Percentiles rank a stretch among this genome's conserved stretches.
Conservation (phyloP, 92 coral and sea anemone species). For the Paragorgia papillata region DNA sequence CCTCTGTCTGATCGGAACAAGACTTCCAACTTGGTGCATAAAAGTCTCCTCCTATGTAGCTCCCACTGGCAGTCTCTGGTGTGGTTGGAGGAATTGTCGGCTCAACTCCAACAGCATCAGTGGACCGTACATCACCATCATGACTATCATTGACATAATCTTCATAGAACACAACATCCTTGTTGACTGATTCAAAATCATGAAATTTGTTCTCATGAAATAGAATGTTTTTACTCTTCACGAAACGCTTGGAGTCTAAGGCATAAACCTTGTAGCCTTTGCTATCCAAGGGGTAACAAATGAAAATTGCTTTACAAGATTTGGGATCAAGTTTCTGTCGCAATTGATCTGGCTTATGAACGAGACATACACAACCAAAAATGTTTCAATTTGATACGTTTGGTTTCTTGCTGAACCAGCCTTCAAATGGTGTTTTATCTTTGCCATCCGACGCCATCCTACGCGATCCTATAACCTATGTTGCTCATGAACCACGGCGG, state of each 20-base stretch:
- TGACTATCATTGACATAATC: conserved; percentile 27
- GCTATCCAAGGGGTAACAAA: conserved; percentile 53
- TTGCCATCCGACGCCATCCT: too few relatives aligned
- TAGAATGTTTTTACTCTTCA: conserved; percentile 39
- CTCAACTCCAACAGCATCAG: conserved; percentile 17
- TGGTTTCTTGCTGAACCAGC: conserved; percentile 54
- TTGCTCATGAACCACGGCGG: too few relatives aligned
- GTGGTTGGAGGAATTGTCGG: background rate
- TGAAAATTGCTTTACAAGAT: conserved; percentile 57
- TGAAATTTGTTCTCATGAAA: conserved; percentile 52
- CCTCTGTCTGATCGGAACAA: conserved; percentile 44
- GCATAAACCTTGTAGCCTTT: conserved; percentile 60
- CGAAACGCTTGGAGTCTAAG: conserved; percentile 42
- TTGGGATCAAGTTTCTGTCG: conserved; percentile 51
- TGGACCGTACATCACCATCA: background rate
- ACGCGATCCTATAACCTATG: too few relatives aligned
- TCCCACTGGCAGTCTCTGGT: conserved; percentile 13
- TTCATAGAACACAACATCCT: background rate
- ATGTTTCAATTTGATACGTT: conserved; percentile 47
- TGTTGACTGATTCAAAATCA: background rate
- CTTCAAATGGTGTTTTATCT: conserved; percentile 57
- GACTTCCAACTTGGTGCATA: conserved; percentile 19
- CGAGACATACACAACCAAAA: conserved; percentile 53
- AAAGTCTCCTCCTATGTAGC: conserved; percentile 20
- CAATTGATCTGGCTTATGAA: conserved; percentile 7